Conservation (phyloP, 2,113 vertebrate species). For the Vireo altiloquus region DNA sequence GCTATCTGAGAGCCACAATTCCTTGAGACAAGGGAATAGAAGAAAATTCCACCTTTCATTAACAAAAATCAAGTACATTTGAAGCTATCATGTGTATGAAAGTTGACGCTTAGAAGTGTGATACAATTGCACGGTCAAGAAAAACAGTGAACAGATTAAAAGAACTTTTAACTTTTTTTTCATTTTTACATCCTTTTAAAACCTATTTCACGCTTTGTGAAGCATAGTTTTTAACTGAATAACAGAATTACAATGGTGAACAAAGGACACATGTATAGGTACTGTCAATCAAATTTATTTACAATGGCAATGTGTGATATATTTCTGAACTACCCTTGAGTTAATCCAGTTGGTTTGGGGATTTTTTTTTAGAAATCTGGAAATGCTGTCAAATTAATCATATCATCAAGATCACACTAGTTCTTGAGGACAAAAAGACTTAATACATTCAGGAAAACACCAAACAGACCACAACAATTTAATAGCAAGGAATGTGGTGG, state of each 20-base stretch:
- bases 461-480: neutral
- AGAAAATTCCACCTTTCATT: neutral
- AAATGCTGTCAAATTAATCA: slow-evolving; percentile 4
- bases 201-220: neutral
- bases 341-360: neutral
- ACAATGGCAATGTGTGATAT: neutral
- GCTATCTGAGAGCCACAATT: neutral
- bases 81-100: neutral
- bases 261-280: neutral
- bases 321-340: neutral
- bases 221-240: neutral
- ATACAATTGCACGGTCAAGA: neutral
- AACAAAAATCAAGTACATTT: neutral
- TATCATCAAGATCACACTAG: neutral
- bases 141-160: neutral
- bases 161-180: neutral
- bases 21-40: neutral
- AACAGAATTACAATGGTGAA: neutral
- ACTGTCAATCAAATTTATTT: neutral
- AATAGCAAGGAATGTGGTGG: neutral
- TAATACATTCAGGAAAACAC: neutral
- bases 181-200: neutral
- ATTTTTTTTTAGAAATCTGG: neutral
- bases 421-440: neutral
- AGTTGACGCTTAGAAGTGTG: neutral